phyloP scores from a whole-genome alignment of 2,888 invertebrate species.

The Drosophila aldrichi region DNA sequence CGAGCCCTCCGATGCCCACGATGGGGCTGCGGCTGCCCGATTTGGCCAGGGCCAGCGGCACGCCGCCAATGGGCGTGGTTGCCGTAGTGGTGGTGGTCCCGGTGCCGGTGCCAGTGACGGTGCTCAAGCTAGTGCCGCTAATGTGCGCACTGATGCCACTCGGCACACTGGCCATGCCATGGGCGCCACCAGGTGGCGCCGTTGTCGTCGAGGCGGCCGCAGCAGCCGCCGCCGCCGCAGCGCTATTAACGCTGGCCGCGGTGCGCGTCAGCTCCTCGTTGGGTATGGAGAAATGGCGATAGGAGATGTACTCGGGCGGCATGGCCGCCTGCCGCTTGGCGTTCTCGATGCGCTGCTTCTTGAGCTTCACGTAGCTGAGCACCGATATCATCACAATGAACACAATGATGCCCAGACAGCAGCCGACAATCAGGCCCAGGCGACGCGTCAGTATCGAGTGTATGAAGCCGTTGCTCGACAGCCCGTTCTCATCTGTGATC shows the following conservation, averaged over 20 bases:
- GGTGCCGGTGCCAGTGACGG: slow-evolving; percentile 77
- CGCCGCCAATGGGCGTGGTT: slow-evolving; percentile 75
- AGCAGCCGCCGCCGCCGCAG: slow-evolving; percentile 38
- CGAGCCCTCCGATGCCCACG: slow-evolving; percentile 55
- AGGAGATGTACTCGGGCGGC: slow-evolving; percentile 93
- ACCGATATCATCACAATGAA: slow-evolving; percentile 94
- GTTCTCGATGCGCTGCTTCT: slow-evolving; percentile 91
- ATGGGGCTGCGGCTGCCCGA: slow-evolving; percentile 66
- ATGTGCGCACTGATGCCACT: slow-evolving; percentile 85
- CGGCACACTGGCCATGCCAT: slow-evolving; percentile 77
- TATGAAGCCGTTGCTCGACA: slow-evolving; percentile 89
- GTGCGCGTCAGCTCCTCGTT: slow-evolving; percentile 87
- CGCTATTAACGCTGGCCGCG: slow-evolving; percentile 55
- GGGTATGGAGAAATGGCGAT: slow-evolving; percentile 90
- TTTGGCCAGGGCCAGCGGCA: slow-evolving; percentile 55
- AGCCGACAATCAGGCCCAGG: slow-evolving; percentile 93
- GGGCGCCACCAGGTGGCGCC: slow-evolving; percentile 9
- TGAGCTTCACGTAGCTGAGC: slow-evolving; percentile 93
- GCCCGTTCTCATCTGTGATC: slow-evolving; percentile 86
- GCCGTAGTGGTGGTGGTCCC: slow-evolving; percentile 79
- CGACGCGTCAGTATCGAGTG: slow-evolving; percentile 92
- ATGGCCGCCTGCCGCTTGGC: slow-evolving; percentile 90
- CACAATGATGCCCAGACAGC: slow-evolving; percentile 94
- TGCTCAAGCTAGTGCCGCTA: slow-evolving; percentile 84
- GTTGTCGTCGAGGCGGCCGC: slow-evolving; percentile 15